A percentile compares a stretch with the other conserved stretches of the same genome.
These are phyloP conservation scores for Melieria picta DNA, from an alignment of 2,888 invertebrate species.

Conservation along the genomic window DNA sequence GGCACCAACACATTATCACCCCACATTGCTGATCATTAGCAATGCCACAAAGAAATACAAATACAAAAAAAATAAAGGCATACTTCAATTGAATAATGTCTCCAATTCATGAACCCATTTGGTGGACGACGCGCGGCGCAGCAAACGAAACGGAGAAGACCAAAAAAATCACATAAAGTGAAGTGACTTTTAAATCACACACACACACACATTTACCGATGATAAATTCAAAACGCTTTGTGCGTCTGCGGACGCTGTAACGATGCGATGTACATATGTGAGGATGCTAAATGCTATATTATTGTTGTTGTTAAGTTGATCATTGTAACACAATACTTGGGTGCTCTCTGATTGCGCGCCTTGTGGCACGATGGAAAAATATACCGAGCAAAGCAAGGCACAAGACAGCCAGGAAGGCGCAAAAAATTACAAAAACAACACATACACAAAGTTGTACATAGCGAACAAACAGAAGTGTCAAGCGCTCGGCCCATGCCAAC, in stretches of 20 bases:
- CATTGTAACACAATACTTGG: conserved; percentile 19
- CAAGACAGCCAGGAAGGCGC: neutral
- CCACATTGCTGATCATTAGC: conserved; percentile 32
- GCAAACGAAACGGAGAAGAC: too few relatives aligned
- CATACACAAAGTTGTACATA: neutral
- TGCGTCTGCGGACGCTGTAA: too few relatives aligned
- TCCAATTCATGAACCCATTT: conserved; percentile 38
- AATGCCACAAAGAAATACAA: conserved; percentile 31
- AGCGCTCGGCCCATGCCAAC: neutral
- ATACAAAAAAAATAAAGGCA: neutral
- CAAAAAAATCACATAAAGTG: neutral
- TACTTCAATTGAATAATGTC: conserved; percentile 55
- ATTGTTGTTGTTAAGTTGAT: neutral
- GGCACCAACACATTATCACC: conserved; percentile 12
- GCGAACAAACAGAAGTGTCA: neutral
- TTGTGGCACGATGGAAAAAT: neutral
- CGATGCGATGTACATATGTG: neutral
- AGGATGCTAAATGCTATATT: neutral
- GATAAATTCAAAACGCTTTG: neutral
- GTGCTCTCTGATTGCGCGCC: conserved; percentile 8
- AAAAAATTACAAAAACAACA: too few relatives aligned
- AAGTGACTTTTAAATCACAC: conserved; percentile 24
- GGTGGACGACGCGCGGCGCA: neutral
- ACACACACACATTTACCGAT: neutral
- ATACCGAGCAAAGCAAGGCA: neutral